These are phyloP conservation scores for Catagonus wagneri DNA, from an alignment of 2,113 vertebrate genomes.

Conservation along the genomic window DNA sequence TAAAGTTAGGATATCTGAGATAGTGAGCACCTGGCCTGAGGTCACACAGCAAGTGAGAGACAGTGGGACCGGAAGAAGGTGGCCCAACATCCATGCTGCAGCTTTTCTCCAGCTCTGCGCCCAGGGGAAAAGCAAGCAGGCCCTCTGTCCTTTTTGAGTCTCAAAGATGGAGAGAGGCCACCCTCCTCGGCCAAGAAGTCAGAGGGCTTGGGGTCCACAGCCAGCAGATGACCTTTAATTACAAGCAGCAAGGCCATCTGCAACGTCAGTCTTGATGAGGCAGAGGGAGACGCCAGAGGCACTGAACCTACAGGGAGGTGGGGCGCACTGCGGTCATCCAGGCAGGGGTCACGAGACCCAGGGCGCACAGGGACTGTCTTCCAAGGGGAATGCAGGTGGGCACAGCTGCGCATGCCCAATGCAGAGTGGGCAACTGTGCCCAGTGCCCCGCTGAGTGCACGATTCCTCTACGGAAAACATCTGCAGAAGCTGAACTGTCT, in stretches of 20 bases:
- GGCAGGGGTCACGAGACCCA: not conserved
- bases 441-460: fast-evolving
- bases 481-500: no score
- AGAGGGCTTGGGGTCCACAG: not conserved
- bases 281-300: not conserved
- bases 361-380: not conserved
- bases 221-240: not conserved
- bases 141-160: not conserved
- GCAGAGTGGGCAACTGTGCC: not conserved
- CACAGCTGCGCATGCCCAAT: fast-evolving
- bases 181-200: not conserved
- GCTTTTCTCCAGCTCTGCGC: not conserved
- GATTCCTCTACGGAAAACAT: not conserved
- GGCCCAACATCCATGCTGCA: not conserved
- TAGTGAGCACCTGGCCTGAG: not conserved
- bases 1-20: not conserved
- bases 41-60: not conserved
- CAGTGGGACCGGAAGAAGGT: not conserved
- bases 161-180: not conserved
- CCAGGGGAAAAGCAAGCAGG: not conserved
- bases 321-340: not conserved
- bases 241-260: not conserved
- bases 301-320: no score
- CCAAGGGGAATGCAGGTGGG: fast-evolving
- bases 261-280: not conserved